These are phyloP conservation scores for Aporrectodea caliginosa DNA, from an alignment of 1,140 invertebrate species.

Conservation along the genomic window DNA sequence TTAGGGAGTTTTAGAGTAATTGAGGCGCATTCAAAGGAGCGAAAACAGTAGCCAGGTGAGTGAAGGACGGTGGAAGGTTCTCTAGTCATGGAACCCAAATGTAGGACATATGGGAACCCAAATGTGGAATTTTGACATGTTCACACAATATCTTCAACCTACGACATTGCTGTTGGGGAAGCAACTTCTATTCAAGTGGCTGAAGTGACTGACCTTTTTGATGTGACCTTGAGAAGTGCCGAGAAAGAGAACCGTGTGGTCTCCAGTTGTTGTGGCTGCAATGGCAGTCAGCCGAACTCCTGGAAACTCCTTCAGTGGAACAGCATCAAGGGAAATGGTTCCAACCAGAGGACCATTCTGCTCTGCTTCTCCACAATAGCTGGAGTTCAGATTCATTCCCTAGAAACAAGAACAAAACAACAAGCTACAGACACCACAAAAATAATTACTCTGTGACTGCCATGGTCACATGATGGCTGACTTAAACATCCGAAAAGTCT, in stretches of 20 bases:
- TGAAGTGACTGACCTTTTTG: slow-evolving; percentile 18
- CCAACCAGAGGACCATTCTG: slow-evolving; percentile 14
- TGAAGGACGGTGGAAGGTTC: too few species aligned
- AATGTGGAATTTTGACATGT: background rate
- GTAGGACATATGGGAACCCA: background rate
- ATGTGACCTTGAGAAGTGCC: slow-evolving; percentile 16
- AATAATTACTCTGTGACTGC: too few species aligned
- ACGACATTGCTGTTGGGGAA: too few species aligned
- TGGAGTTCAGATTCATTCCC: background rate
- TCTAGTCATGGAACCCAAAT: too few species aligned
- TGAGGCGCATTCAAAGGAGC: too few species aligned
- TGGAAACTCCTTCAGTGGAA: background rate
- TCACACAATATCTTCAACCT: too few species aligned
- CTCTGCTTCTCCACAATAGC: slow-evolving; percentile 14
- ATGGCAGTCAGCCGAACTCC: slow-evolving; percentile 15
- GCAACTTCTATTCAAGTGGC: too few species aligned
- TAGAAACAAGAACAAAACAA: background rate
- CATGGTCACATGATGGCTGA: too few species aligned
- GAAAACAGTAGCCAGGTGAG: too few species aligned
- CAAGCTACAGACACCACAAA: background rate
- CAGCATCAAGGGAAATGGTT: slow-evolving; percentile 12
- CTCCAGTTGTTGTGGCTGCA: background rate
- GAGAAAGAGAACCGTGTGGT: slow-evolving; percentile 15
- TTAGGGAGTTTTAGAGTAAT: too few species aligned
- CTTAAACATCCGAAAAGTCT: too few species aligned